Conservation (phyloP, 2,113 vertebrate genomes). For the Hystrix brachyura region DNA sequence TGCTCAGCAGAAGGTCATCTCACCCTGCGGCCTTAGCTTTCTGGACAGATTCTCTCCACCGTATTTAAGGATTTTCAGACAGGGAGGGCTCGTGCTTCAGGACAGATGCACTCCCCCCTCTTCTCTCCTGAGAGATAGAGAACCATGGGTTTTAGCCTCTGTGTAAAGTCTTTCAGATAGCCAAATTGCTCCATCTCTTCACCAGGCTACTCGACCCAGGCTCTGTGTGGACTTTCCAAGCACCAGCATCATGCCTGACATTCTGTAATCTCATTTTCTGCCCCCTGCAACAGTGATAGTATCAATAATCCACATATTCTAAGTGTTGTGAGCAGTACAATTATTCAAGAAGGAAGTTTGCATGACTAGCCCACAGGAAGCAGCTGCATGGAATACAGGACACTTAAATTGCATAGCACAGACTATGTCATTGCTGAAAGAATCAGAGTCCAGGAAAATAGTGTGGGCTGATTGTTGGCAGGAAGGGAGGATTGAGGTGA, state of each 20-base stretch:
- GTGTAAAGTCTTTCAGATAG: background rate
- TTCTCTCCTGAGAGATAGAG: background rate
- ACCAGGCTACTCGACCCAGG: background rate
- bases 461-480: slow-evolving; percentile 11
- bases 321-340: background rate
- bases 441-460: slow-evolving; percentile 22
- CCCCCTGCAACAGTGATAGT: background rate
- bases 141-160: background rate
- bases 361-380: background rate
- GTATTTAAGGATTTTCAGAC: background rate
- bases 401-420: slow-evolving; percentile 22
- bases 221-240: background rate
- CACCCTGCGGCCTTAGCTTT: background rate
- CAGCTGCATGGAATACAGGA: background rate
- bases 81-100: background rate
- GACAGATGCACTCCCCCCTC: background rate
- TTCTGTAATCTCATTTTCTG: background rate
- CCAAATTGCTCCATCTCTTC: background rate
- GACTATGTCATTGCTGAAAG: slow-evolving; percentile 33
- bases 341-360: background rate
- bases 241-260: background rate
- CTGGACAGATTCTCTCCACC: background rate
- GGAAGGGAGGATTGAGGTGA: background rate
- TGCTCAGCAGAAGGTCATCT: background rate
- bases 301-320: background rate